phyloP scores from a whole-genome alignment of 2,888 invertebrate genomes.

The Lasioglossum lativentre region DNA sequence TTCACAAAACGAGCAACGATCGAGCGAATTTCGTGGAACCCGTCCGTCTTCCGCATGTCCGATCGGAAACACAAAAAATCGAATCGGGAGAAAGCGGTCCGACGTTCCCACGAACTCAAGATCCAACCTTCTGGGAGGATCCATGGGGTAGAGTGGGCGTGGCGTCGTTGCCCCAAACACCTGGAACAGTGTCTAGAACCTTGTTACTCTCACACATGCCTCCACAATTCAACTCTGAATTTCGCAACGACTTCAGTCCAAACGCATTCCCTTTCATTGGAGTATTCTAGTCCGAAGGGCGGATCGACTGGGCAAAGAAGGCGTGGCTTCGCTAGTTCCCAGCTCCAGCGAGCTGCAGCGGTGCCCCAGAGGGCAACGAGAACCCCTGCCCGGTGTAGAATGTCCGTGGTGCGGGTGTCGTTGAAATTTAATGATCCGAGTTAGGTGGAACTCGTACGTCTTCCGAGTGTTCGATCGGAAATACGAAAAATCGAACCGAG shows the following conservation, averaged over 20 bases:
- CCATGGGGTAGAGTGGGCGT: neutral
- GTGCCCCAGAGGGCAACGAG: neutral
- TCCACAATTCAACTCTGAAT: too few relatives aligned
- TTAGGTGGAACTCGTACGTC: slow-evolving; percentile 8
- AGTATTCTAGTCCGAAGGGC: too few relatives aligned
- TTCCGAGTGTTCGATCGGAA: neutral
- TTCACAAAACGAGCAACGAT: slow-evolving; percentile 24
- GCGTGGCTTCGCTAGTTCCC: too few relatives aligned
- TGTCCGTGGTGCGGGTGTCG: slow-evolving; percentile 8
- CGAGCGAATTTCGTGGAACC: slow-evolving; percentile 26
- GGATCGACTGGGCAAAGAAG: too few relatives aligned
- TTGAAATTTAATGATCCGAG: slow-evolving; percentile 59
- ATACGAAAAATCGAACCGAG: neutral
- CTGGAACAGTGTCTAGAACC: too few relatives aligned
- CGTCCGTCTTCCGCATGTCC: neutral
- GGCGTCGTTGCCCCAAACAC: neutral
- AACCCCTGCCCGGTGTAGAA: neutral
- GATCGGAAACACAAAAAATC: neutral
- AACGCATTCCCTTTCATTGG: too few relatives aligned
- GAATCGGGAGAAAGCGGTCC: neutral
- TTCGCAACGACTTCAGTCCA: too few relatives aligned
- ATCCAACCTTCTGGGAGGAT: neutral
- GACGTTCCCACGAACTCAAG: neutral
- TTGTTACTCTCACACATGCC: neutral
- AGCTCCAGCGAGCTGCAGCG: too few relatives aligned